Evolutionary conservation across 2,797 vertebrate genomes (phyloP).

Genomic region (Danio aesculapii): DNA sequence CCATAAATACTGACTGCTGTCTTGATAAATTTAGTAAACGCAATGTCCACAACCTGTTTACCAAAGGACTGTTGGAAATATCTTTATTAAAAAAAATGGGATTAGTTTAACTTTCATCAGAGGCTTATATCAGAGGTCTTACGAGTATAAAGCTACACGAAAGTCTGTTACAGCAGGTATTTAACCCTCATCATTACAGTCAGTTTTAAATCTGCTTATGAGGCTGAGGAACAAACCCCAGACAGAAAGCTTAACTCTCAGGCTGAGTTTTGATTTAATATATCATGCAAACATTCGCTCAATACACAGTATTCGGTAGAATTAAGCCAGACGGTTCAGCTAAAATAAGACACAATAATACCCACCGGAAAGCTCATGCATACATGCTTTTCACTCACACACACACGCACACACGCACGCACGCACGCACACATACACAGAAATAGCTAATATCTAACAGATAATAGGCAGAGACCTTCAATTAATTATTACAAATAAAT

Average conservation of each 20-base stretch:
- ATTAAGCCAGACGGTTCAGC: conserved; percentile 17
- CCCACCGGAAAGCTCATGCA: conserved; percentile 5
- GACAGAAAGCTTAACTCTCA: conserved; percentile 35
- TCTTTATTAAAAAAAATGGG: conserved; percentile 60
- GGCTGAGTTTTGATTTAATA: conserved; percentile 35
- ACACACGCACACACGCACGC: no score
- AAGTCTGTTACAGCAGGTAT: conserved; percentile 34
- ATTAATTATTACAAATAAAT: no score
- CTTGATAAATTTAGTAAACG: conserved; percentile 53
- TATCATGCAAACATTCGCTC: conserved; percentile 16
- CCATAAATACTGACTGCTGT: conserved; percentile 37
- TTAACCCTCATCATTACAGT: conserved; percentile 16
- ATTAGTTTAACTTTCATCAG: conserved; percentile 63
- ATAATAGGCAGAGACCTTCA: no score
- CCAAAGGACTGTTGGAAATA: conserved; percentile 44
- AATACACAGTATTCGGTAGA: conserved; percentile 30
- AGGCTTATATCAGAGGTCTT: conserved; percentile 56
- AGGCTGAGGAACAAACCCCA: conserved; percentile 1
- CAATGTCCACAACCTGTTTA: conserved; percentile 58
- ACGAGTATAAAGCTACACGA: conserved; percentile 51
- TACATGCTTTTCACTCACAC: background rate
- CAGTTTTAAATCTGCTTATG: conserved; percentile 42
- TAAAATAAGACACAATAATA: conserved; percentile 30
- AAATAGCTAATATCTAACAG: no score
- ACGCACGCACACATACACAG: background rate